A percentile compares a stretch with the other conserved stretches of the same genome.
These are phyloP conservation scores for Scomber scombrus DNA, from an alignment of 2,113 vertebrate species.

Conservation along the genomic window DNA sequence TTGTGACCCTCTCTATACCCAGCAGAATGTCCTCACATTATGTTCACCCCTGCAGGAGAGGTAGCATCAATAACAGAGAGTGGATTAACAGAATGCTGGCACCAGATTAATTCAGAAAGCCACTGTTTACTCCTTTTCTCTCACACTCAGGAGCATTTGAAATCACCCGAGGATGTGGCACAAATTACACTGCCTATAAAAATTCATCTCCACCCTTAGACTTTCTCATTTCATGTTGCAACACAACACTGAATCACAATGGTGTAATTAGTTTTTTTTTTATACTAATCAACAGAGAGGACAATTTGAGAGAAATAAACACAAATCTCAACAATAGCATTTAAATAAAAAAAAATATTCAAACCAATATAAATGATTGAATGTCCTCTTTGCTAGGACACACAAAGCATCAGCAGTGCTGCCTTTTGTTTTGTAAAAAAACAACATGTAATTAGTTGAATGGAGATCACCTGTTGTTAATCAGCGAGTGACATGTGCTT, in stretches of 20 bases:
- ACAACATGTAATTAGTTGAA: neutral
- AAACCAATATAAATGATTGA: neutral
- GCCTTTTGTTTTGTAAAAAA: neutral
- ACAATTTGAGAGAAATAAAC: neutral
- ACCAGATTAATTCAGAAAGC: constrained; percentile 32
- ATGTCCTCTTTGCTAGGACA: neutral
- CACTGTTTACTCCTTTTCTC: neutral
- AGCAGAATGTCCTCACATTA: constrained; percentile 21
- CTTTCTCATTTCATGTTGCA: constrained; percentile 12
- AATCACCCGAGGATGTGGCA: constrained; percentile 32
- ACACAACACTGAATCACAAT: constrained; percentile 15
- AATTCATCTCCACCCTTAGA: constrained; percentile 1
- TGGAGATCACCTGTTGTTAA: neutral
- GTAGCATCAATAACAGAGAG: constrained; percentile 10
- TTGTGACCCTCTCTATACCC: constrained; percentile 34
- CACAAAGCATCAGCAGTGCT: neutral
- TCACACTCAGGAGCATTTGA: constrained; percentile 47
- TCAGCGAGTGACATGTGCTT: neutral
- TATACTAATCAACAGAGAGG: constrained; percentile 9
- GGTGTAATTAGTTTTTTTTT: constrained; percentile 7
- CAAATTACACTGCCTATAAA: constrained; percentile 26
- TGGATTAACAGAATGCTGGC: constrained; percentile 15
- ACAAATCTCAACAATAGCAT: constrained; percentile 11
- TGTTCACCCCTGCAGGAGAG: constrained; percentile 37
- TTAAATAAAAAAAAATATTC: constrained; percentile 12